Evolutionary conservation across 2,113 vertebrate species (phyloP), one percentile per base, ranked within the genome.

Genomic region (Lepus europaeus): DNA sequence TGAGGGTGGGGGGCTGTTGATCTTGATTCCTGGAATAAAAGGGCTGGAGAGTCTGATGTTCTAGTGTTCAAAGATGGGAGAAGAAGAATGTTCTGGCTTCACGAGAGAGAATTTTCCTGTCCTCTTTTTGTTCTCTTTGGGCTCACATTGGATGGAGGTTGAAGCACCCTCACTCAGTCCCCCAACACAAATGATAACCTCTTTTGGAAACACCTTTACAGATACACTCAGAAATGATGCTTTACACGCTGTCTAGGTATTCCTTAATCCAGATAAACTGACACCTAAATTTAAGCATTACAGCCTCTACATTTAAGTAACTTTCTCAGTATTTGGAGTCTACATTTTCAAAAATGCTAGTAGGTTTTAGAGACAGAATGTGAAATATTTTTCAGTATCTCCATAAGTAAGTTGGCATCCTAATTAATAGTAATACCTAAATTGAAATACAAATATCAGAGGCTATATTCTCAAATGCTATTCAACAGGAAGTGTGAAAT

Each of bases 351-450:
- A 14, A 70, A 64, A 61, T 1, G 56, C 20, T 72, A 39, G 6
- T 23, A 73, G 19, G 9, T 89, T 45, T 94, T 93, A 88, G 3
- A 80, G 17, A 92, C 20, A 81, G 12, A 70, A 25, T 77, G 64
- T 72, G 23, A 90, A 90, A 81, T 1, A 76, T 74, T 88, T 93
- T 95, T 95, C n/a, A 85, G n/a, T n/a, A 89, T 8, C 19, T 64
- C 45, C 91, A 95, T 61, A 70, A 94, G 61, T 86, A 87, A 95
- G 5, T 36, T 93, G 49, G 4, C 17, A 86, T 89, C 1, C 11
- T 17, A 94, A 9, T 19, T 49, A 12, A 76, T 87, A 93, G 81
- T 19, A 85, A 85, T 82, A 1, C 4, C 17, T 79, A 51, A 59
- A 81, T 69, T 82, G 12, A 95, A 87, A 80, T 80, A 64, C 56